These are phyloP conservation scores for Macroramphosus scolopax DNA, from an alignment of 2,797 vertebrate genomes.

Conservation along the genomic window DNA sequence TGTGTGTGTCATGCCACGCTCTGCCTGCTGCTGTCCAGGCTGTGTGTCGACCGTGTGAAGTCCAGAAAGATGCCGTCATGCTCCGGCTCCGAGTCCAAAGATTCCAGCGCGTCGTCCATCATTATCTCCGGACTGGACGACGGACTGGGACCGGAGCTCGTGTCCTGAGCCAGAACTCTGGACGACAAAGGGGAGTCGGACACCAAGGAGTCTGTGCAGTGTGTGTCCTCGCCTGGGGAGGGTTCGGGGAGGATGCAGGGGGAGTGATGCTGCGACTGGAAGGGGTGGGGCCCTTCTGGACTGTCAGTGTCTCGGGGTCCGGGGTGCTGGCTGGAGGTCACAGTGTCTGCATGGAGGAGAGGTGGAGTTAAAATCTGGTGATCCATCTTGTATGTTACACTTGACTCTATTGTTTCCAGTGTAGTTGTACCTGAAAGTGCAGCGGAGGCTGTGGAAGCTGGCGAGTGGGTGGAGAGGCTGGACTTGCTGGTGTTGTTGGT, in stretches of 20 bases:
- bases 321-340: constrained; percentile 54
- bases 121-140: constrained; percentile 82
- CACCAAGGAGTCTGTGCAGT: constrained; percentile 56
- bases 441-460: constrained; percentile 56
- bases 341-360: constrained; percentile 28
- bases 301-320: constrained; percentile 6
- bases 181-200: constrained; percentile 39
- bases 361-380: too few relatives aligned
- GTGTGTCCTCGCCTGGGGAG: constrained; percentile 63
- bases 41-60: constrained; percentile 76
- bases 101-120: constrained; percentile 81
- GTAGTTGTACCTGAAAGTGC: constrained; percentile 52
- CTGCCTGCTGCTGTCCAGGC: constrained; percentile 74
- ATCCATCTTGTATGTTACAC: too few relatives aligned
- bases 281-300: constrained; percentile 1
- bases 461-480: constrained; percentile 55
- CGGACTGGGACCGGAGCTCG: constrained; percentile 61
- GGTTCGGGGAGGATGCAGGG: constrained; percentile 67
- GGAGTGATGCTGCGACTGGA: constrained; percentile 56
- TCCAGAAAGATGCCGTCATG: constrained; percentile 89
- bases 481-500: constrained; percentile 15
- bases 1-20: constrained; percentile 74
- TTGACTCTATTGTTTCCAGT: too few relatives aligned
- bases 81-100: constrained; percentile 82
- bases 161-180: constrained; percentile 54